Evolutionary conservation across 2,113 vertebrate genomes (phyloP), one percentile per base, ranked within the genome.

Genomic region (Pholis gunnellus): DNA sequence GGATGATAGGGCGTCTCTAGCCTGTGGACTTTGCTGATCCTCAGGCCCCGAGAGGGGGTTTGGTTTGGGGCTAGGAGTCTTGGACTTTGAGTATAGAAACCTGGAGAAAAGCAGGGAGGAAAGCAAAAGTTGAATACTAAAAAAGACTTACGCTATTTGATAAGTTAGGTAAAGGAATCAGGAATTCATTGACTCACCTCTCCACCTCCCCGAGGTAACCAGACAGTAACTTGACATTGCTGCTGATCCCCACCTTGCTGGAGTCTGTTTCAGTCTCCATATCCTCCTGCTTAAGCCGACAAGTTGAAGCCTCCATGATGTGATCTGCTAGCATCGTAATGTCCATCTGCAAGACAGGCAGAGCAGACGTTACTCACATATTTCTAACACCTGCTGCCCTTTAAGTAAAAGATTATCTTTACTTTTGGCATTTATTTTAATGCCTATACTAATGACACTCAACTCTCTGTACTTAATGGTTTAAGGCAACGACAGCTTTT

Each of bases 261-360:
- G 94, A 91, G 0, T 96, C 90, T 0, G 96, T 89, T 68, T 94
- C 90, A 29, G 93, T 85, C 79, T 97, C 97, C 92, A 95, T 84
- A 40, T 96, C 96, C 90, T 98, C 97, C 87, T 96, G 96, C 93
- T 99, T 99, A 86, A 99, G 97, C 82, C 97, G 95, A 72, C 96
- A 96, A 44, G 96, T 94, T 3, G 97, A 98, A 65, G 97, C 97
- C 91, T 98, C 97, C 36, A 98, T 97, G 72, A 99, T 98, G 93
- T 99, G 97, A 86, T 99, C 98, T 0, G 98, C 97, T 88, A 99
- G 89, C 77, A 97, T 97, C 89, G 99, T 97, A 95, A 99, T 97
- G 91, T 98, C 98, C 91, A 97, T 96, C 98, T 97, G 91, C 15
- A 86, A 84, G 31, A 80, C 48, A 87, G 13, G n/a, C 60, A 82